Base-by-base conservation (phyloP, 2,888 invertebrate genomes). In the Euphydryas editha region DNA sequence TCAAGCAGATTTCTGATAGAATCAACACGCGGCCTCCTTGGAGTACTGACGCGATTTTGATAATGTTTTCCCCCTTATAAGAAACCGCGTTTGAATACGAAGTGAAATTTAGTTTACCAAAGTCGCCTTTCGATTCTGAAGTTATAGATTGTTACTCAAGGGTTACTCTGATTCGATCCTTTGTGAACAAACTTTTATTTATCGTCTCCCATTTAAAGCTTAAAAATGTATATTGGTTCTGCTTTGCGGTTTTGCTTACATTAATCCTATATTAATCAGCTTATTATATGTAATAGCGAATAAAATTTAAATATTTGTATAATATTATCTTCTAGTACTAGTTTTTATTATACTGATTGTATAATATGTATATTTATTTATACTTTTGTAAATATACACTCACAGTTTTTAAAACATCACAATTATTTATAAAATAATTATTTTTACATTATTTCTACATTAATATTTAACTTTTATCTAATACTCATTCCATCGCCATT, bases 1-100 rank as follows among this genome's bases (percentile, higher is more conserved):
- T 80, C 78, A 77, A 88, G 86, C 85, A 86, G 87, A 87, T 89
- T 87, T 89, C 85, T 88, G 90, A 90, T 90, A 90, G 88, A 91
- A 90, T 90, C 90, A 89, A 89, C 90, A 90, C 81, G 74, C 79
- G 83, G 80, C 80, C 83, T 81, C 77, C 68, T 75, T 78, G 76
- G 86, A 87, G 88, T 82, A 86, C 83, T 87, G 86, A 83, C 81
- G 85, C 81, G 81, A 78, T 83, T 84, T 83, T 87, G 84, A 87
- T 88, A 90, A 90, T 90, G 88, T 83, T 81, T 80, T 81, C 85
- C 87, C 84, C 82, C 83, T 82, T 78, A 81, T 76, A 76, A 77
- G 76, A 79, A 79, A 80, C 82, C 84, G 75, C 82, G 77, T 82
- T 84, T 89, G 84, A 90, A 90, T 89, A 81, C 81, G 77, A 84